Evolutionary conservation across 2,113 vertebrate species (phyloP), one percentile per base, ranked within the genome.

Genomic region (Heterotis niloticus): DNA sequence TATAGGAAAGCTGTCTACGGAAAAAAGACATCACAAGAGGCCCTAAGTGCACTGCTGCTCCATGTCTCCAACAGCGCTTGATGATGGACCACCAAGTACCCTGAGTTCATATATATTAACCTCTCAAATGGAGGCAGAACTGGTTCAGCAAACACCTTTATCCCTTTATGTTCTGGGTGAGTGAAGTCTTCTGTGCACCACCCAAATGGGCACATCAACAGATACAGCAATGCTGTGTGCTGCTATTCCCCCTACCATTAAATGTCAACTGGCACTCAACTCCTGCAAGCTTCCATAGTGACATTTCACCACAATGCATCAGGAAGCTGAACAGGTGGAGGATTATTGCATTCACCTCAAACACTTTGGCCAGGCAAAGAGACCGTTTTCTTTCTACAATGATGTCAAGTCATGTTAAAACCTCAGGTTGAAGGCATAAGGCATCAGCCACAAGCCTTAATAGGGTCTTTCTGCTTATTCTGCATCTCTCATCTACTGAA

Each of bases 231-330:
- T 81, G 74, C 23, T 76, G 84, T 80, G 52, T 80, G 52, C 74
- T 24, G 23, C 16, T 16, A 75, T 82, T 75, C 57, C 74, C 73
- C 79, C 74, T 73, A 73, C 78, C 28, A 13, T n/a, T 20, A 86
- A 89, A 89, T 88, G 81, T 87, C 84, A 84, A 79, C 84, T 51
- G 80, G 80, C 80, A 78, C 68, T 79, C 64, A 66, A 62, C 29
- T 54, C 57, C 75, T 73, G 29, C 17, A 34, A 73, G 57, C 65
- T 64, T 75, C 76, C 13, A 64, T 76, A 18, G 62, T 84, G 86
- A 85, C 82, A 86, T 85, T 86, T 85, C 78, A 75, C 18, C 0
- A 9, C 52, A 9, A 54, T 68, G 80, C 77, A 72, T 66, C 57
- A 73, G 75, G 52, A 51, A 70, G 74, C 80, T 52, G 23, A 71